Base-by-base conservation (phyloP, 2,797 vertebrate species). In the Etheostoma perlongum region DNA sequence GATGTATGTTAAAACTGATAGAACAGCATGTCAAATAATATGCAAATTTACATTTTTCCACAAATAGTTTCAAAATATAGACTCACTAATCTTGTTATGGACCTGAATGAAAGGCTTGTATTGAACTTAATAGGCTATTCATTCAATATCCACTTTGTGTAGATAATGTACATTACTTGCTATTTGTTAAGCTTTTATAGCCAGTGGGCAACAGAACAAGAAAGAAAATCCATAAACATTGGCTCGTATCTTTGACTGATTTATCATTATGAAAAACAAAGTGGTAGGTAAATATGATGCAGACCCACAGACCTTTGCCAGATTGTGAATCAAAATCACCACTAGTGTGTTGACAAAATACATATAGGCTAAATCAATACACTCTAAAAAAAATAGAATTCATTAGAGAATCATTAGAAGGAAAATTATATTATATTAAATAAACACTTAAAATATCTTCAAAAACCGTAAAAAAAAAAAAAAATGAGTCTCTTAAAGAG, bases 1-100 rank as follows among this genome's bases (percentile, higher is more conserved):
- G 74, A 85, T 79, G 86, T 79, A 60, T 75, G 51, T 81, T 89
- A 54, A 57, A 67, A 73, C 42, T 62, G 79, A 81, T 53, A 60
- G 62, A 78, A 63, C 53, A 63, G 74, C 49, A 58, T 76, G 71
- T 73, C 67, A 76, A 86, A 86, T 46, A 61, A 33, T 75, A 83
- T 47, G 70, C 55, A 82, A 69, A 83, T 80, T 53, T 30, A 75
- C 42, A 59, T 21, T 52, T 72, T 21, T 25, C 46, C 36, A 44
- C 21, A 71, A 63, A 66, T 21, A 67, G 21, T 47, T 27, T 14
- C 5, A 55, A 77, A 66, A 58, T 23, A 27, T 16, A 27, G 52
- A 72, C 51, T 58, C 68, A 36, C 53, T 46, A 40, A 78, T 49
- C 33, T 0, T 30, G 25, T 48, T 47, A n/a, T 12, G 25, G 40